Base-by-base conservation (phyloP, 2,797 vertebrate species). In the Rhadinocentrus ornatus region DNA sequence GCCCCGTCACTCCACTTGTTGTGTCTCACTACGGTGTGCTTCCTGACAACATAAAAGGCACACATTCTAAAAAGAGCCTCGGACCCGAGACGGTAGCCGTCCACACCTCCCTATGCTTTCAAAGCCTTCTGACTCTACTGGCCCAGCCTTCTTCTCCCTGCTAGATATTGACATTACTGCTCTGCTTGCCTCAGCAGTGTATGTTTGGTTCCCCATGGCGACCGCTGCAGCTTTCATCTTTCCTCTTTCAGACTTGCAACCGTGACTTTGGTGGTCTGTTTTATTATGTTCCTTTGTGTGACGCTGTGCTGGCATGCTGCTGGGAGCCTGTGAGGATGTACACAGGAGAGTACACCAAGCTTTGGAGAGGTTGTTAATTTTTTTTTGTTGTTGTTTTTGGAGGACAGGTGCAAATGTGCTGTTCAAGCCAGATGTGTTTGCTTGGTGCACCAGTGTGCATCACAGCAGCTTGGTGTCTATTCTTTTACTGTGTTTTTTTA, bases 1-100 rank as follows among this genome's bases (percentile, higher is more conserved):
- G 78, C 89, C 90, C 83, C 69, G 76, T 91, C 89, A 81, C 85
- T 89, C 77, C 78, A 67, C 88, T 93, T 94, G 94, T 94, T 94
- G 91, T 94, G 93, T 95, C 93, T 95, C 90, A 87, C 92, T 29
- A 66, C 57, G 64, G 89, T 89, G 88, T 75, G 89, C 89, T 94
- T 95, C 94, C 94, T 95, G 92, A 88, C 83, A 75, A 92, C 92
- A 94, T 95, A 89, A 94, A 95, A 94, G 91, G 73, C 81, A 62
- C 84, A 74, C 84, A 92, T 92, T 92, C 89, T 84, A 81, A 90
- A 91, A 88, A 86, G 69, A 79, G 80, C 62, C 83, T 76, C 48
- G 65, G 78, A 86, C 82, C 78, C 87, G 88, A 89, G 82, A 81
- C 69, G 66, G 85, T 86, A 77, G 75, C 84, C 85, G 57, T 89